Conservation (phyloP, 2,113 vertebrate species). For the Hyla sarda region DNA sequence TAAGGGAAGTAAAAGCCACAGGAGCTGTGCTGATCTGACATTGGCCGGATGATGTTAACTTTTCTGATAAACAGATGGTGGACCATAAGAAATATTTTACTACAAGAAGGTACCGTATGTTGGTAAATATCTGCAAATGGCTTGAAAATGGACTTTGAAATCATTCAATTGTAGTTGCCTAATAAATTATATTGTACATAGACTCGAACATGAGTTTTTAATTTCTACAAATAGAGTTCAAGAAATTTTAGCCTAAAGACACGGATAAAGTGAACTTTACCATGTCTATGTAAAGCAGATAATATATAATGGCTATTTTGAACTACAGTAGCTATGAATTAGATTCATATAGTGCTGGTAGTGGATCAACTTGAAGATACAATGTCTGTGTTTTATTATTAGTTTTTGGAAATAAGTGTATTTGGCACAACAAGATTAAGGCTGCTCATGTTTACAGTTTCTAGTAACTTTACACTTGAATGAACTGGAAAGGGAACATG, state of each 20-base stretch:
- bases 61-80: conserved; percentile 28
- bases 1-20: neutral
- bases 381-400: neutral
- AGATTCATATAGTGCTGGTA: neutral
- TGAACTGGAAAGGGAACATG: neutral
- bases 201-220: neutral
- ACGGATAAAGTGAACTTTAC: neutral
- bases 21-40: neutral
- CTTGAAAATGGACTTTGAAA: neutral
- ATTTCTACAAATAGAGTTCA: neutral
- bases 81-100: conserved; percentile 21
- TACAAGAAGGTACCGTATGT: conserved; percentile 22
- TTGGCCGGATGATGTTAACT: conserved; percentile 9
- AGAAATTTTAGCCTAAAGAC: neutral
- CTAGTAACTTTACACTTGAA: conserved; percentile 9
- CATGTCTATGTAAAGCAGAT: too few relatives aligned
- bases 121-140: neutral
- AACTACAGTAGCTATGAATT: neutral
- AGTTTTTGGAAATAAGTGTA: neutral
- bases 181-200: neutral
- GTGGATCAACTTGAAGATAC: neutral
- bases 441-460: neutral
- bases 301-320: neutral
- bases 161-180: neutral
- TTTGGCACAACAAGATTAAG: neutral